Base-by-base conservation (phyloP, 2,888 invertebrate genomes). In the Caenorhabditis doughertyi region DNA sequence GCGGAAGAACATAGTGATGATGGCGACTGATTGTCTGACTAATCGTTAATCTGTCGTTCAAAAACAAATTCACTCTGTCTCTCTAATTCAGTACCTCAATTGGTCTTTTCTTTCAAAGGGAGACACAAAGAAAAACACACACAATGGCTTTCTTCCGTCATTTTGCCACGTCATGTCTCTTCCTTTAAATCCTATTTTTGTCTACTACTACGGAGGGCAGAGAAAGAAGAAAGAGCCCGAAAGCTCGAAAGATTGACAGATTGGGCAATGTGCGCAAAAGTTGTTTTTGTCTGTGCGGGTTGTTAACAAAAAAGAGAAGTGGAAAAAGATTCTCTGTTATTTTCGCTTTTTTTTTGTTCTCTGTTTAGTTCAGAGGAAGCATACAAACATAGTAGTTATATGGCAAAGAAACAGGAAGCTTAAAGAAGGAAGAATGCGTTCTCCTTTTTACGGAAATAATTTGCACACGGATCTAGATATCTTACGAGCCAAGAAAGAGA, bases 161-260 rank as follows among this genome's bases (percentile, higher is more conserved):
- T n/a, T n/a, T n/a, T 32, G 71, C 71, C 71, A 71, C 71, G 60
- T 77, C 70, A 60, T 44, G 29, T 29, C 56, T 68, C n/a, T n/a
- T n/a, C n/a, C n/a, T n/a, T n/a, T n/a, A n/a, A 68, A 68, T 47
- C 71, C 60, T 60, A 60, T 71, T 71, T 60, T 60, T 21, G 47
- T 70, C 53, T 21, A 35, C 9, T 32, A 9, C 7, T 5, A 35
- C 7, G 35, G 35, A 35, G 35, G 35, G 35, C 35, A 27, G 16
- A 13, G 47, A 4, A 39, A 23, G 11, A 35, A 55, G 18, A 18
- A 27, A 64, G n/a, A n/a, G n/a, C n/a, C n/a, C n/a, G n/a, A 56
- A 32, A 56, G 56, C 64, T 65, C 64, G 56, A 74, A 74, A 74
- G 65, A 55, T 65, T 65, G 65, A 65, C 68, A 70, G 68, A 74